Evolutionary conservation across 2,113 vertebrate genomes (phyloP), one percentile per base, ranked within the genome.

Genomic region (Myiozetetes cayanensis): DNA sequence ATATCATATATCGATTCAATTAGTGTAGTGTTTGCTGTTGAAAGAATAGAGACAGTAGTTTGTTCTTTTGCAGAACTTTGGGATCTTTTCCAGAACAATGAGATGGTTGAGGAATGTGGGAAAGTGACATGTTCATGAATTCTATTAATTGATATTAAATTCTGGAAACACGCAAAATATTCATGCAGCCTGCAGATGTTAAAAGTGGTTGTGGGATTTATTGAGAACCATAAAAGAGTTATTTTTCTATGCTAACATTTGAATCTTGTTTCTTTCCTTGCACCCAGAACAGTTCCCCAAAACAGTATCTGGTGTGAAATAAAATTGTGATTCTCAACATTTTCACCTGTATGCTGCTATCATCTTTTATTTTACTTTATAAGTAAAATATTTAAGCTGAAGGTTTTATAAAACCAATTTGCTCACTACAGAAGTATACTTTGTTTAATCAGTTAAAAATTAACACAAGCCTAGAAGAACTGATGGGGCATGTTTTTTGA

Each of bases 401-500:
- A 86, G 58, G 31, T 63, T 95, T 93, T 58, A 41, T 87, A 75
- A 95, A 95, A 90, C 49, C 28, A 74, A 1, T 85, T 73, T 94
- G 35, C 61, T 90, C 30, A 44, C 70, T 90, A 66, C 50, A 88
- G 85, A 93, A 56, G 58, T 79, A 58, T 73, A 47, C 90, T 97
- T 95, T 96, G 79, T 94, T 88, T 72, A 75, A 49, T 81, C 65
- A 76, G 46, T 72, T 96, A 91, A 93, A 97, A 96, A 76, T 75
- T 74, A 88, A 87, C 71, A 73, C 71, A 87, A 68, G 44, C 94
- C 94, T 94, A 78, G 79, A 94, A 96, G 88, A 92, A 73, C 76
- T 93, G 83, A 85, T 90, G 83, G 39, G 82, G 33, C 55, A 56
- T 94, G 97, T 97, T 93, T 97, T 92, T 79, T 95, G 35, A 75